phyloP scores from a whole-genome alignment of 2,797 vertebrate species.

The Coendou prehensilis region DNA sequence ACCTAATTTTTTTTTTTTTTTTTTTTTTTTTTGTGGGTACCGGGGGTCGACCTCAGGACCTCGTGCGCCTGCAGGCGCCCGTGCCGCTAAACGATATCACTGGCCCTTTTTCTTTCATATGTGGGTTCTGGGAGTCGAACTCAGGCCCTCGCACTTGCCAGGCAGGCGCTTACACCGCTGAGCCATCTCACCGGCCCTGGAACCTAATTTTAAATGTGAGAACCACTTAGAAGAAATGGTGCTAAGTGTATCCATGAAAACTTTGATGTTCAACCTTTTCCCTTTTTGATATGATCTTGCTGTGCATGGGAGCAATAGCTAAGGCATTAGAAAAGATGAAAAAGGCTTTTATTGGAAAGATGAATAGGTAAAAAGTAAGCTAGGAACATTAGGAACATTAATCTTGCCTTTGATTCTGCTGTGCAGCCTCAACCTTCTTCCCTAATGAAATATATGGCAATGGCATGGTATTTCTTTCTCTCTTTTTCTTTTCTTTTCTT shows the following conservation, averaged over 20 bases:
- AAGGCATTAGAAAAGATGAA: neutral
- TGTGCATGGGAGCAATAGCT: neutral
- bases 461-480: neutral
- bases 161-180: too few relatives aligned
- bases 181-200: too few relatives aligned
- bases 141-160: too few relatives aligned
- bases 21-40: too few relatives aligned
- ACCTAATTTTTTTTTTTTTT: too few relatives aligned
- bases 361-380: neutral
- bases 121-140: too few relatives aligned
- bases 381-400: neutral
- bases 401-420: neutral
- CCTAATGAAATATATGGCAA: neutral
- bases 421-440: neutral
- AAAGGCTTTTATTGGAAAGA: neutral
- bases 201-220: slow-evolving; percentile 18
- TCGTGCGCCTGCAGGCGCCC: too few relatives aligned
- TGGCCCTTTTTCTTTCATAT: too few relatives aligned
- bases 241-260: neutral
- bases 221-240: neutral
- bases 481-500: neutral
- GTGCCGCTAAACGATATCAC: too few relatives aligned
- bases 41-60: too few relatives aligned
- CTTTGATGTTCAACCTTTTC: neutral
- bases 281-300: neutral